Evolutionary conservation across 1,140 invertebrate species (phyloP).

Genomic region (Berghia stephanieae): DNA sequence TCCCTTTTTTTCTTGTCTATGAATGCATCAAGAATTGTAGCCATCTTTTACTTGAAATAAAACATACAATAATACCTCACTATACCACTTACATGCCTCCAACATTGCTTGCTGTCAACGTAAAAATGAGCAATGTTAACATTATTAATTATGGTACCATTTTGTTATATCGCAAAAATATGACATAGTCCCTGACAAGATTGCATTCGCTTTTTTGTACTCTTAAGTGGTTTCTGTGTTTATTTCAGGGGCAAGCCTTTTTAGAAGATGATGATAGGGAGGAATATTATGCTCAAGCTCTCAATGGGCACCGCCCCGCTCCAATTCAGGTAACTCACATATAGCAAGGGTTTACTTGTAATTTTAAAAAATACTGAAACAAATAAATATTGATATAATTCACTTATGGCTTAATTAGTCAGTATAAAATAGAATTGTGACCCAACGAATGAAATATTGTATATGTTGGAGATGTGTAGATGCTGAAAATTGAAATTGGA

Average conservation of each 20-base stretch:
- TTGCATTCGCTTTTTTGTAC: neutral
- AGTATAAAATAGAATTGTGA: too few species aligned
- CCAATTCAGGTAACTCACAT: slow-evolving; percentile 53
- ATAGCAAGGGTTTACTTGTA: too few species aligned
- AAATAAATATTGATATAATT: too few species aligned
- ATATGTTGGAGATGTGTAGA: too few species aligned
- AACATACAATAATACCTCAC: neutral
- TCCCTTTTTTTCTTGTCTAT: too few species aligned
- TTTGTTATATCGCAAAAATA: too few species aligned
- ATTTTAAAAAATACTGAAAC: too few species aligned
- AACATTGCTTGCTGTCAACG: neutral
- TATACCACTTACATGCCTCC: neutral
- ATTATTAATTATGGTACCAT: neutral
- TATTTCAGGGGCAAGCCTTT: slow-evolving; percentile 61
- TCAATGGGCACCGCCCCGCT: slow-evolving; percentile 52
- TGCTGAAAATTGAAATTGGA: too few species aligned
- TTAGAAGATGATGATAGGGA: slow-evolving; percentile 58
- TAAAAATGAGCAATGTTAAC: neutral
- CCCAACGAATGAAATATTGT: too few species aligned
- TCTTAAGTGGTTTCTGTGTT: neutral
- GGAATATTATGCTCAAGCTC: slow-evolving; percentile 61
- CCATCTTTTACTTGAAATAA: too few species aligned
- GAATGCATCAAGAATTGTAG: too few species aligned
- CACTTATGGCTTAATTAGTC: too few species aligned
- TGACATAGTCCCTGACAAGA: neutral